Evolutionary conservation across 2,888 invertebrate species (phyloP), one percentile per base, ranked within the genome.

Genomic region (Allygus modestus): DNA sequence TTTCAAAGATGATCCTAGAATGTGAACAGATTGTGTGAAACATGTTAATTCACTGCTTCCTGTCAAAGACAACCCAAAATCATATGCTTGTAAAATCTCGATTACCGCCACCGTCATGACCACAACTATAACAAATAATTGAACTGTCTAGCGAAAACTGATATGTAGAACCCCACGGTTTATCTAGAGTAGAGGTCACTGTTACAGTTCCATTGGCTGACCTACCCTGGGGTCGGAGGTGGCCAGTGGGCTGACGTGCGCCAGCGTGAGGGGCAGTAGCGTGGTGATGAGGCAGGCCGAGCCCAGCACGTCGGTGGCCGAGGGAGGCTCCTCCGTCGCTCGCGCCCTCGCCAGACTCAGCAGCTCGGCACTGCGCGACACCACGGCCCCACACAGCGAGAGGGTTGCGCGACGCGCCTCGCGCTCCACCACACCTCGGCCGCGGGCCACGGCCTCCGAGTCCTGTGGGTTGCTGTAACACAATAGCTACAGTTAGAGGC

Each of bases 221-320:
- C 90, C 90, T 89, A 96, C 96, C 92, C 95, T 94, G 0, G 97
- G 96, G 91, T 98, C 98, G 82, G 95, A 95, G 12, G 94, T 93
- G 11, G 94, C 95, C 54, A 97, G 92, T 23, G 97, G 96, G 86
- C 95, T 95, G 81, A 98, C 94, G 89, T 97, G 96, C 9, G 97
- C 97, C 89, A 97, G 92, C 20, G 97, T 94, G 85, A 96, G 92
- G 0, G 98, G 98, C 87, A 98, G 90, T 71, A 98, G 92, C 0
- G 95, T 96, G 51, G 94, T 96, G 89, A 96, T 93, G 87, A 94
- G 90, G 86, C 92, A 92, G 1, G 94, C 93, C 58, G 92, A 91
- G 71, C 93, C 93, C 43, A 95, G 89, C 73, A 94, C 92, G 86
- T 92, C 92, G 54, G 91, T 90, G 0, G 92, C 91, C 23, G 91